Conservation (phyloP, 1,140 invertebrate species). For the Drosophila pandora region DNA sequence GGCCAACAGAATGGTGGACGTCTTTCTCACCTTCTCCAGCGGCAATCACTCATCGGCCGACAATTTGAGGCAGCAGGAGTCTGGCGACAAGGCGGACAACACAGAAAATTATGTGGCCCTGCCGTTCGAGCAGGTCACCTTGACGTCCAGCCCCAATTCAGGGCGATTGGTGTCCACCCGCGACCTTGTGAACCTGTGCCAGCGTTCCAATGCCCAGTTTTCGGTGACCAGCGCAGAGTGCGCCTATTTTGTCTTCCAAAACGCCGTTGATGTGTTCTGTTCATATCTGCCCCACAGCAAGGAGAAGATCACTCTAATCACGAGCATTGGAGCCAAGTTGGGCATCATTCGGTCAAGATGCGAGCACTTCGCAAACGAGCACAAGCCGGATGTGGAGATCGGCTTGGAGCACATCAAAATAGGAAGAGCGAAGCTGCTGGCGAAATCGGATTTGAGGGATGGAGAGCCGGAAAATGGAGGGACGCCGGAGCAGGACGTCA, state of each 20-base stretch:
- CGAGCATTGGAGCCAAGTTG: conserved; percentile 90
- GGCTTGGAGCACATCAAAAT: conserved; percentile 84
- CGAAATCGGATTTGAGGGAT: conserved; percentile 54
- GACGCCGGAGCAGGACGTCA: conserved; percentile 36
- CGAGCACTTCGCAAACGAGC: conserved; percentile 90
- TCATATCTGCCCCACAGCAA: conserved; percentile 85
- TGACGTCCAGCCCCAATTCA: conserved; percentile 58
- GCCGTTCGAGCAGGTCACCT: conserved; percentile 64
- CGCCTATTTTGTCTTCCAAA: conserved; percentile 91
- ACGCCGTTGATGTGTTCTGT: conserved; percentile 96
- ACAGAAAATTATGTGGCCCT: conserved; percentile 68
- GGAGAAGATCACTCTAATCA: conserved; percentile 87
- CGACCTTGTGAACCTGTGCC: conserved; percentile 97
- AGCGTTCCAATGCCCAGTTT: conserved; percentile 90
- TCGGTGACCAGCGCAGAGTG: conserved; percentile 90
- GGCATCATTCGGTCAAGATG: conserved; percentile 93
- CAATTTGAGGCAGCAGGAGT: conserved; percentile 83
- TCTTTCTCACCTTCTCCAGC: conserved; percentile 92
- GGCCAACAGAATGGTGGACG: conserved; percentile 90
- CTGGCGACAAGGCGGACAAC: conserved; percentile 67
- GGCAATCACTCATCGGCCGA: conserved; percentile 85
- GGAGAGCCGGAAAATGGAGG: conserved; percentile 5
- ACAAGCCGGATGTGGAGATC: conserved; percentile 90
- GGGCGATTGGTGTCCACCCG: conserved; percentile 90
- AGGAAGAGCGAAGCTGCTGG: conserved; percentile 85